These are phyloP conservation scores for Enteromius viviparus DNA, from an alignment of 2,797 vertebrate genomes.

Conservation along the genomic window DNA sequence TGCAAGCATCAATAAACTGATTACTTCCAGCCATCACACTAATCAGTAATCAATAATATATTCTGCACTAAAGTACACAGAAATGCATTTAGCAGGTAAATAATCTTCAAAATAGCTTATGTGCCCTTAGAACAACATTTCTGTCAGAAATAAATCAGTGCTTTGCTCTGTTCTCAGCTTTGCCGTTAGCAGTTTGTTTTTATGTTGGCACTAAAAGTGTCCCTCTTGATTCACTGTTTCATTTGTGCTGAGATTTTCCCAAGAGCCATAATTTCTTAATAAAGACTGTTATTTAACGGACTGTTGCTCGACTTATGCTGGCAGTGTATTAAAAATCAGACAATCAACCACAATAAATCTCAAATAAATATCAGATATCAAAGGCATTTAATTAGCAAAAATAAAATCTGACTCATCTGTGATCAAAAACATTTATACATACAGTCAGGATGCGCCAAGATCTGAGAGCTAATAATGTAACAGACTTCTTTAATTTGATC, in stretches of 20 bases:
- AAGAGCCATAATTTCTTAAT: conserved; percentile 24
- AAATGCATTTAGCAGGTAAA: neutral
- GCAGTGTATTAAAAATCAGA: conserved; percentile 11
- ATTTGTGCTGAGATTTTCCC: conserved; percentile 42
- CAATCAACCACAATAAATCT: conserved; percentile 31
- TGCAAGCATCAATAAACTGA: neutral
- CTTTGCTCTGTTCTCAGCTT: neutral
- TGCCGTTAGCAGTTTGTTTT: conserved; percentile 46
- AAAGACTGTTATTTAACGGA: conserved; percentile 21
- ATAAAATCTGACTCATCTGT: neutral
- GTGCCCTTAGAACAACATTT: conserved; percentile 15
- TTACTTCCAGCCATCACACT: neutral
- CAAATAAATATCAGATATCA: conserved; percentile 36
- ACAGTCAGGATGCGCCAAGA: neutral
- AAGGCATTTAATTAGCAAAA: conserved; percentile 18
- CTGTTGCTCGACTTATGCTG: conserved; percentile 6
- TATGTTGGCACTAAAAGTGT: conserved; percentile 43
- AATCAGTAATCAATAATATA: neutral
- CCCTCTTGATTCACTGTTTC: conserved; percentile 32
- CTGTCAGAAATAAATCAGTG: conserved; percentile 43
- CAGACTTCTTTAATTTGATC: neutral
- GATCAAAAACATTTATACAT: conserved; percentile 7
- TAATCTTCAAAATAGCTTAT: neutral
- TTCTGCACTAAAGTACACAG: neutral
- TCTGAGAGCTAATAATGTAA: conserved; percentile 10